Evolutionary conservation across 2,113 vertebrate genomes (phyloP), one percentile per base, ranked within the genome.

Genomic region (Peromyscus leucopus): DNA sequence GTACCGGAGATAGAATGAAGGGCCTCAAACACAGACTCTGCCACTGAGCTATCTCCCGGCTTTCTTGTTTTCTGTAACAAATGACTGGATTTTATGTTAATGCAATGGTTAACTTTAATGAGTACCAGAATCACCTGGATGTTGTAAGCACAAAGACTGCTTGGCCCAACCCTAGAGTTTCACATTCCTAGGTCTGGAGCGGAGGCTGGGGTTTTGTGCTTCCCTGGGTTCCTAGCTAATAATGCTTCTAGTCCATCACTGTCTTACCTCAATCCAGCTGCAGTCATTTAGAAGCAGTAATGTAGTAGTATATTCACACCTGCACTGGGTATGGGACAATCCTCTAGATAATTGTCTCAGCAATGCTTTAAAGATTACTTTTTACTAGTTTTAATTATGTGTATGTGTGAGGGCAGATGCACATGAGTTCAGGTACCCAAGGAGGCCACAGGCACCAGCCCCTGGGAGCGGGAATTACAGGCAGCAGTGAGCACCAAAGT

Each of bases 21-120:
- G 7, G 26, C 67, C 3, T 82, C 46, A 67, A 28, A 42, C 19
- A 48, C 3, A 4, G 7, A 71, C 3, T 71, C 51, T 61, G 48
- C 11, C 36, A 78, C 39, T 24, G 19, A 69, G 8, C 21, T 57
- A 61, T n/a, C 24, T 21, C 28, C 28, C 10, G 21, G 6, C 57
- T 9, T 33, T 55, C 19, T 85, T 87, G 31, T 94, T 91, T 89
- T 89, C 91, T 17, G n/a, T 48, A 55, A 91, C 36, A 96, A 65
- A 67, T 80, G 39, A 26, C 36, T 80, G 36, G 42, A 26, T 65
- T 89, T 92, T 80, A 55, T 88, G 26, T 83, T 93, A 93, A 74
- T 46, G 12, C 51, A 90, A 33, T 69, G 39, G 21, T 90, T 82
- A 90, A 87, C n/a, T 86, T 93, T 46, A 83, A 28, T n/a, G 28